Evolutionary conservation across 2,113 vertebrate species (phyloP).

Genomic region (Apaloderma vittatum): DNA sequence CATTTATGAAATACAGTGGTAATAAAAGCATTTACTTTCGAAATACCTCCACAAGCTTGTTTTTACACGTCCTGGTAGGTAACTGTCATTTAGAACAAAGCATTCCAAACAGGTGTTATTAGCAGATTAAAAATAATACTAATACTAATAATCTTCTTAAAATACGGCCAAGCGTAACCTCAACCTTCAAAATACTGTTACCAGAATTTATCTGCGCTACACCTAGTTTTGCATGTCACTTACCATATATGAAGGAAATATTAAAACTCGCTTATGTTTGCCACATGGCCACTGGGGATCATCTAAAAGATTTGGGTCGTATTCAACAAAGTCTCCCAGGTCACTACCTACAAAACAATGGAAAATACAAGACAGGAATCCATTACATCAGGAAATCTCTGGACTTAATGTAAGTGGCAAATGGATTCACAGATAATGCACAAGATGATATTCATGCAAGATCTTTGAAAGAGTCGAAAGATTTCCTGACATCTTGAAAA

Average conservation of each 20-base stretch:
- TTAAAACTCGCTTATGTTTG: slow-evolving; percentile 97
- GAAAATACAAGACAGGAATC: neutral
- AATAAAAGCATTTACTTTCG: slow-evolving; percentile 32
- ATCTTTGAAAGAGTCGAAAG: neutral
- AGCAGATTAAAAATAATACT: neutral
- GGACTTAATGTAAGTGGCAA: neutral
- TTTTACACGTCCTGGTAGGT: slow-evolving; percentile 47
- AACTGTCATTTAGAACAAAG: slow-evolving; percentile 41
- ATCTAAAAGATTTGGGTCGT: slow-evolving; percentile 96
- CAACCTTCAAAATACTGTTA: neutral
- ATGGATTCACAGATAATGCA: neutral
- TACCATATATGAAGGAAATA: slow-evolving; percentile 99
- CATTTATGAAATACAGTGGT: neutral
- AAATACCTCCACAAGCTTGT: slow-evolving; percentile 33
- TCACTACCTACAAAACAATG: slow-evolving; percentile 87
- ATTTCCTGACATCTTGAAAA: neutral
- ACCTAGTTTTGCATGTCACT: slow-evolving; percentile 27
- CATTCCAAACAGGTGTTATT: slow-evolving; percentile 7
- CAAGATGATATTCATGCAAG: neutral
- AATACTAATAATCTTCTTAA: neutral
- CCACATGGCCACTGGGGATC: slow-evolving; percentile 99
- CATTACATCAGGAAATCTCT: neutral
- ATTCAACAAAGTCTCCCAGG: slow-evolving; percentile 90
- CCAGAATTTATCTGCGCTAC: neutral
- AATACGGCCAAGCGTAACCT: neutral